Base-by-base conservation (phyloP, 1,140 invertebrate species). In the Diabrotica virgifera region DNA sequence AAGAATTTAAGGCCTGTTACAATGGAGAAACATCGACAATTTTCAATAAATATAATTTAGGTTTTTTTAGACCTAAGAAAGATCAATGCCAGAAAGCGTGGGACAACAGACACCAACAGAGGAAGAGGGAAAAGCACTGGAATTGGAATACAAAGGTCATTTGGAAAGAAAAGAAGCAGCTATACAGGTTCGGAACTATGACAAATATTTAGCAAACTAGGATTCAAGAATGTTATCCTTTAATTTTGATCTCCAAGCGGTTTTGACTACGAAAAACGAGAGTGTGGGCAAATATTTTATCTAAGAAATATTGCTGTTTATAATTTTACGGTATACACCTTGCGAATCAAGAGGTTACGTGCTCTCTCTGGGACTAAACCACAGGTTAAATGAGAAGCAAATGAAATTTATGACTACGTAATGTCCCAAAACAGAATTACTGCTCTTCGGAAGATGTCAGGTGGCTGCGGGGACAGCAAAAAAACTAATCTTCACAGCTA, bases 221-320 rank as follows among this genome's bases (percentile, higher is more conserved):
- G 36, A 69, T 54, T 36, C 40, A 10, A 9, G 24, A 5, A 54
- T 66, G 6, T 40, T 66, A 12, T 14, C 64, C n/a, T 61, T 24
- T 24, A 24, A 2, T 24, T 24, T 24, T 24, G 24, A 24, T 24
- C 24, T 24, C 24, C 67, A 81, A 62, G 76, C 77, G 63, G 77
- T 78, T 14, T 55, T 80, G 51, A 62, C 65, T 57, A 71, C 37
- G 35, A 75, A 78, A 11, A 73, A 68, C 58, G 72, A 72, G 6
- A 65, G 79, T 24, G 69, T 73, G 52, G 72, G 56, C 66, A 65
- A 36, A 78, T 80, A 60, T 80, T 74, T 63, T 81, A 80, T 66
- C 77, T 76, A 64, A 73, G 72, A 24, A 83, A 82, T 64, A 55
- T 84, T 37, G 71, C 74, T 52, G 69, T 77, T n/a, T 80, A 78